A percentile compares a stretch with the other conserved stretches of the same genome.
These are phyloP conservation scores for Heliconius cydno DNA, from an alignment of 2,888 invertebrate genomes.

Conservation along the genomic window DNA sequence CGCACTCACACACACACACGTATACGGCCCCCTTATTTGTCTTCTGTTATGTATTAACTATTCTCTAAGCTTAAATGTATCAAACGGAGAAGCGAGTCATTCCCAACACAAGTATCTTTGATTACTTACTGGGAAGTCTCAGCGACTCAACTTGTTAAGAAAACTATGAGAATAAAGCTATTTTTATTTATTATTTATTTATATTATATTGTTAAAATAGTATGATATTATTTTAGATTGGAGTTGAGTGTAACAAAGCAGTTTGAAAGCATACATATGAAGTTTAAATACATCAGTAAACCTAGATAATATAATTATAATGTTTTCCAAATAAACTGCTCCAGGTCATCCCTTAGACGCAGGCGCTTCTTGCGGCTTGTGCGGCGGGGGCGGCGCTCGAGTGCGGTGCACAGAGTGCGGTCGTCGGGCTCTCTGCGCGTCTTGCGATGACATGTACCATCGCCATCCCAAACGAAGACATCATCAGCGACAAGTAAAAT, in stretches of 20 bases:
- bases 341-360: constrained; percentile 80
- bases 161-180: too few relatives aligned
- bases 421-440: constrained; percentile 92
- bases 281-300: neutral
- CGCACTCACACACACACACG: too few relatives aligned
- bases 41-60: too few relatives aligned
- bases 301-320: neutral
- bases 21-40: too few relatives aligned
- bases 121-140: too few relatives aligned
- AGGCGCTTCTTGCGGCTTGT: constrained; percentile 89
- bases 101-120: too few relatives aligned
- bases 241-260: neutral
- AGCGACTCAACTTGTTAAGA: too few relatives aligned
- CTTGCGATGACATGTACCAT: constrained; percentile 97
- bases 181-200: too few relatives aligned
- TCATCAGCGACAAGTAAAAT: constrained; percentile 89
- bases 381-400: constrained; percentile 91
- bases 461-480: constrained; percentile 93
- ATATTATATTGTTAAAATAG: too few relatives aligned
- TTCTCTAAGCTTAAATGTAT: too few relatives aligned
- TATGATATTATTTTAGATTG: too few relatives aligned
- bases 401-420: constrained; percentile 93
- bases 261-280: neutral
- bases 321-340: neutral
- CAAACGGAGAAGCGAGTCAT: too few relatives aligned